Evolutionary conservation across 2,888 invertebrate species (phyloP), one percentile per base, ranked within the genome.

Genomic region (Augochlorella aurata): DNA sequence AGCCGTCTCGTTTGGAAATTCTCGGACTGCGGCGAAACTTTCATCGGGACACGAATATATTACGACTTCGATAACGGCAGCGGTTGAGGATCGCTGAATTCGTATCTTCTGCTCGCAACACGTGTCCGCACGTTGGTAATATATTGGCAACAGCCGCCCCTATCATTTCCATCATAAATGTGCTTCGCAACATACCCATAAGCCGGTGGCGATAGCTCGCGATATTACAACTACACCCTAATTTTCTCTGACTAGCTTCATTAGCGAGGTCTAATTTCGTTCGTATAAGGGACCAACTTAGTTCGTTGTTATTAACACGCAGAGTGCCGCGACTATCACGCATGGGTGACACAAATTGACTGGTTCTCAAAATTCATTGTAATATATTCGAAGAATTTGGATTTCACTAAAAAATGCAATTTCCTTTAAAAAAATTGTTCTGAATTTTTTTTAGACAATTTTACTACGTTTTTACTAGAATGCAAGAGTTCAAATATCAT

Each of bases 111-210:
- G 52, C 52, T 73, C 18, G 76, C 71, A 77, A 77, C 80, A 80
- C 80, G 82, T 83, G 83, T 83, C 71, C 54, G 47, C 72, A 77
- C 82, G 82, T 68, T 77, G 83, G 84, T 67, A 74, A 21, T 52
- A 66, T 82, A 84, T 68, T 79, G 83, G 84, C 70, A 74, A 21
- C 61, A 66, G 61, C 49, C 49, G 61, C 71, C 29, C 18, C 71
- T 75, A 80, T 82, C 74, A 68, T 74, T 45, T 65, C 24, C 76
- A 71, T 79, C 71, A 58, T 67, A 79, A 77, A 76, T 72, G 72
- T 61, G 66, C 44, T 45, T 71, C 58, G 75, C 47, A 74, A 71
- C 76, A 66, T 84, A 74, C 79, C 67, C 61, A 52, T 75, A 75
- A 81, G 78, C 54, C 50, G 67, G 66, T 63, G 10, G 52, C 54